These are phyloP conservation scores for Disparrhopalites patrizii DNA, from an alignment of 2,888 invertebrate species.

Conservation along the genomic window DNA sequence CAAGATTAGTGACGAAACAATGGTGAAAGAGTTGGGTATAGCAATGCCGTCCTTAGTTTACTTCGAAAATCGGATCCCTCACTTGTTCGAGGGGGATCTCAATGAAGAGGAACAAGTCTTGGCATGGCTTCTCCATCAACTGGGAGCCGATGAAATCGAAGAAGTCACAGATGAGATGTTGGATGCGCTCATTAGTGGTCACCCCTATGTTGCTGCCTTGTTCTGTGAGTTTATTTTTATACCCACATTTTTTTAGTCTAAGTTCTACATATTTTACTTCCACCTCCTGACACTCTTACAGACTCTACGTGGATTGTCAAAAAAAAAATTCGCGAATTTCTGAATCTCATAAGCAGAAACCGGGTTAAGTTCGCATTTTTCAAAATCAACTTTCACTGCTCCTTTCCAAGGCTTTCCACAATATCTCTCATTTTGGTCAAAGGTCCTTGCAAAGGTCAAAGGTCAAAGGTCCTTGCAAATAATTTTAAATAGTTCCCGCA, in stretches of 20 bases:
- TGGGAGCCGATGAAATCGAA: constrained; percentile 84
- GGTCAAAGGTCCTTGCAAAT: no score
- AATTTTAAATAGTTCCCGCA: no score
- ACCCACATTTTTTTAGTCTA: not conserved
- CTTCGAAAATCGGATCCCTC: constrained; percentile 87
- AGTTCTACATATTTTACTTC: no score
- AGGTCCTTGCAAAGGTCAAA: no score
- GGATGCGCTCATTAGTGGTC: constrained; percentile 79
- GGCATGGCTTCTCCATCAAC: constrained; percentile 79
- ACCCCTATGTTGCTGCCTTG: constrained; percentile 81
- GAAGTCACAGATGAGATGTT: constrained; percentile 93
- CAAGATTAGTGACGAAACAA: constrained; percentile 84
- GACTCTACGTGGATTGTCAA: not conserved
- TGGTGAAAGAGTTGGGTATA: constrained; percentile 86
- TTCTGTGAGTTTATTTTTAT: constrained; percentile 68
- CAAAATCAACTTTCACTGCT: no score
- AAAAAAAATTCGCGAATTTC: not conserved
- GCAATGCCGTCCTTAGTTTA: constrained; percentile 81
- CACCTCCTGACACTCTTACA: no score
- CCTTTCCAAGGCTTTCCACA: no score
- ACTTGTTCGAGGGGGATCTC: constrained; percentile 69
- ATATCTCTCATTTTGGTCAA: no score
- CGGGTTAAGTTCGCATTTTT: no score
- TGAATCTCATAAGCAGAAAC: no score
- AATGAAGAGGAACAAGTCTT: constrained; percentile 51